These are phyloP conservation scores for Phasianus colchicus DNA, from an alignment of 2,113 vertebrate genomes.

Conservation along the genomic window DNA sequence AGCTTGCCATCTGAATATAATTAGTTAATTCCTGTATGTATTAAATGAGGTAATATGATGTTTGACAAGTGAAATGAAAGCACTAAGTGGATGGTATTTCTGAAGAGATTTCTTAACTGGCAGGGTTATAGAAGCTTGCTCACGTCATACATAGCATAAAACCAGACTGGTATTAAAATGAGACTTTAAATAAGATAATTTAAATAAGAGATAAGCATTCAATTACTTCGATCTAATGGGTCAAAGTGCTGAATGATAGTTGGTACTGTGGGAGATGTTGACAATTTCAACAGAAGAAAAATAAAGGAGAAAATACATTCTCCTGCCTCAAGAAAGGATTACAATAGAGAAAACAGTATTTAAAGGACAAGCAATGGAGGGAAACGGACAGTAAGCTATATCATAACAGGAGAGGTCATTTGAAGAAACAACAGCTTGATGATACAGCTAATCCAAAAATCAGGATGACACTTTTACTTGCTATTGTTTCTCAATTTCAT, in stretches of 20 bases:
- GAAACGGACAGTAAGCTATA: slow-evolving; percentile 22
- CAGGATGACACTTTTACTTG: slow-evolving; percentile 8
- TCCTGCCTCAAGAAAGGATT: not conserved
- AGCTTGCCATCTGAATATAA: not conserved
- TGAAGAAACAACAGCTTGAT: slow-evolving; percentile 54
- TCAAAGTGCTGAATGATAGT: not conserved
- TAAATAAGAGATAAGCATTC: slow-evolving; percentile 20
- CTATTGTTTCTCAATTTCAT: not conserved
- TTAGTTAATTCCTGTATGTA: not conserved
- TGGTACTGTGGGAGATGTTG: not conserved
- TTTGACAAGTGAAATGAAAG: not conserved
- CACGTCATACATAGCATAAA: not conserved
- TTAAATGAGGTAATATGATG: not conserved
- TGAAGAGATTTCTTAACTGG: not conserved
- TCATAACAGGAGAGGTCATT: slow-evolving; percentile 50
- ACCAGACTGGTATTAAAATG: not conserved
- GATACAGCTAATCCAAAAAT: slow-evolving; percentile 66
- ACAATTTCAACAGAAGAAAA: not conserved
- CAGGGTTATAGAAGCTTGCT: not conserved
- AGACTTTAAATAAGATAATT: not conserved
- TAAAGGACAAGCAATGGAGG: not conserved
- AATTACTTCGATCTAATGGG: slow-evolving; percentile 1
- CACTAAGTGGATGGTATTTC: not conserved
- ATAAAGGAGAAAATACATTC: not conserved
- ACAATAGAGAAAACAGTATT: not conserved